phyloP scores from a whole-genome alignment of 2,113 vertebrate species.

The Siniperca knerii region DNA sequence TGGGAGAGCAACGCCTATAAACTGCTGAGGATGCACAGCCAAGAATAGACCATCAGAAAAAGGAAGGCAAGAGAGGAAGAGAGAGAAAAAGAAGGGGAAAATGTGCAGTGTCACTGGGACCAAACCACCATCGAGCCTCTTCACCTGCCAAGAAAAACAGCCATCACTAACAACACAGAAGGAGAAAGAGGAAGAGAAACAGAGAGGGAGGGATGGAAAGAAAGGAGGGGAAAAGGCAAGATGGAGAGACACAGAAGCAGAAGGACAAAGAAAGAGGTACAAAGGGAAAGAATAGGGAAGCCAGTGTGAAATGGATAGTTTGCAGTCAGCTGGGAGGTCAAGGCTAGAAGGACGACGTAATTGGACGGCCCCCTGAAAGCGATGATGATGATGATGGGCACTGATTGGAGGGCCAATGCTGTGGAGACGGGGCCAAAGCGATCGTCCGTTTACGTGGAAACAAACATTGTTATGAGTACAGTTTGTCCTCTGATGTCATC shows the following conservation, averaged over 20 bases:
- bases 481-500: conserved; percentile 83
- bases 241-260: conserved; percentile 15
- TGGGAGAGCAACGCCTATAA: conserved; percentile 66
- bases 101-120: conserved; percentile 76
- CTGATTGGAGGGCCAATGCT: conserved; percentile 41
- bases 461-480: conserved; percentile 81
- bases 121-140: conserved; percentile 34
- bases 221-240: conserved; percentile 12
- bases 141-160: conserved; percentile 73
- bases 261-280: conserved; percentile 26
- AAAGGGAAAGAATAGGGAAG: conserved; percentile 30
- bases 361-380: conserved; percentile 2
- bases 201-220: conserved; percentile 47
- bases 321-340: conserved; percentile 42
- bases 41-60: conserved; percentile 68
- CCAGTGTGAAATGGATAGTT: conserved; percentile 30
- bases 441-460: conserved; percentile 70
- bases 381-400: conserved; percentile 16
- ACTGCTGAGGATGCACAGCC: conserved; percentile 65
- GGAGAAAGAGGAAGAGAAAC: conserved; percentile 55
- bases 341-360: conserved; percentile 14
- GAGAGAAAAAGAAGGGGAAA: conserved; percentile 41
- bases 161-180: conserved; percentile 24
- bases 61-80: conserved; percentile 33
- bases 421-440: conserved; percentile 33